phyloP scores from a whole-genome alignment of 2,888 invertebrate species.

The Spisula subtruncata region DNA sequence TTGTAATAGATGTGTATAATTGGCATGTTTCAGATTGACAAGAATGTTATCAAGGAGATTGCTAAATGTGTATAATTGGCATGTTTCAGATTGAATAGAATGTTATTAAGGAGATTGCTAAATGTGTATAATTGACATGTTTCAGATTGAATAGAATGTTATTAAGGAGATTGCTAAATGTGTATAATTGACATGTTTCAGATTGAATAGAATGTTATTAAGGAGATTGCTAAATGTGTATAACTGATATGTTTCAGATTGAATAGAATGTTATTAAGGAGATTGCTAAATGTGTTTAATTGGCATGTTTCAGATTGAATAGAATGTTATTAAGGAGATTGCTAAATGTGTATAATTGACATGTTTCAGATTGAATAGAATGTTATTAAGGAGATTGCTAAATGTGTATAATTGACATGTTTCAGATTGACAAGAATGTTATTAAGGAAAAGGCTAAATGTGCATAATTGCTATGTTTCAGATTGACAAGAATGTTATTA shows the following conservation, averaged over 20 bases:
- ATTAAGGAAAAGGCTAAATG: neutral
- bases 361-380: neutral
- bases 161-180: too few relatives aligned
- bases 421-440: neutral
- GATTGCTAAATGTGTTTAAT: conserved; percentile 70
- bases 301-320: conserved; percentile 79
- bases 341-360: too few relatives aligned
- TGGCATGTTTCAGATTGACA: conserved; percentile 80
- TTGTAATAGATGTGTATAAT: too few relatives aligned
- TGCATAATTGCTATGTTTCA: conserved; percentile 44
- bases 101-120: conserved; percentile 78
- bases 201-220: too few relatives aligned
- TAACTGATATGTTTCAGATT: conserved; percentile 76
- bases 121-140: too few relatives aligned
- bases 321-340: conserved; percentile 76
- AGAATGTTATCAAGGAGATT: conserved; percentile 76
- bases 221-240: too few relatives aligned
- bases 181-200: neutral
- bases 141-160: neutral
- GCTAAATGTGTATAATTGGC: conserved; percentile 66
- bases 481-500: conserved; percentile 81
- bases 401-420: too few relatives aligned
- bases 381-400: too few relatives aligned
- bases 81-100: conserved; percentile 79
- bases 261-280: conserved; percentile 79